A percentile compares a stretch with the other conserved stretches of the same genome.
Evolutionary conservation across 2,888 invertebrate genomes (phyloP).

Genomic region (Cosmopolites sordidus): DNA sequence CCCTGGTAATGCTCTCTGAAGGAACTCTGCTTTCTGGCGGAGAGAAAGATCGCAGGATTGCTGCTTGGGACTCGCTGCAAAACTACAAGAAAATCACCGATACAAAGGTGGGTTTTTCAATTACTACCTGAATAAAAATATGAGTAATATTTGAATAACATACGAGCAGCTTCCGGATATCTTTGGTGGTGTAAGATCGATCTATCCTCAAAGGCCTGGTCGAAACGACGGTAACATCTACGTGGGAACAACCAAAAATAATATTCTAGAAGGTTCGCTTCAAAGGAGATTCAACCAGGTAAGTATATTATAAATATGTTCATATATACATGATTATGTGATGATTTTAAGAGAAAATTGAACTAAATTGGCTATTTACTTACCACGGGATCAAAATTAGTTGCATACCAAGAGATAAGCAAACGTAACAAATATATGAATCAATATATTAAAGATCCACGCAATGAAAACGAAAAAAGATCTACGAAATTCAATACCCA

Average conservation of each 20-base stretch:
- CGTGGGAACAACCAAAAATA: constrained; percentile 85
- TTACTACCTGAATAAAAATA: too few species aligned
- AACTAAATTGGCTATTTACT: not conserved
- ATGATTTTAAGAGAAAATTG: too few species aligned
- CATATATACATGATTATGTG: too few species aligned
- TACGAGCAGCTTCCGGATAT: constrained; percentile 62
- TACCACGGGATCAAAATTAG: too few species aligned
- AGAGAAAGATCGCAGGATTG: constrained; percentile 84
- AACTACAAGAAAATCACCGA: constrained; percentile 87
- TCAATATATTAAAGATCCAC: too few species aligned
- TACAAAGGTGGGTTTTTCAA: constrained; percentile 61
- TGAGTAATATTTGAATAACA: too few species aligned
- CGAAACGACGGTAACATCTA: constrained; percentile 87
- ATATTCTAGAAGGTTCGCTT: constrained; percentile 84
- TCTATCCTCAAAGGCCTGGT: constrained; percentile 83
- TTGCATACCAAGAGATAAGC: too few species aligned
- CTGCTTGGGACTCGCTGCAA: constrained; percentile 88
- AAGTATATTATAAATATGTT: constrained; percentile 9
- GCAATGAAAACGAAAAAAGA: too few species aligned
- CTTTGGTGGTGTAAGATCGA: constrained; percentile 83
- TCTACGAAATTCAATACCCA: too few species aligned
- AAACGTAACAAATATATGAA: too few species aligned
- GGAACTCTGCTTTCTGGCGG: constrained; percentile 88
- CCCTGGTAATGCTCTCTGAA: constrained; percentile 82
- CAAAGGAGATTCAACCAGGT: constrained; percentile 83